A percentile compares a stretch with the other conserved stretches of the same genome.
Evolutionary conservation across 2,797 vertebrate genomes (phyloP).

Genomic region (Oreochromis mossambicus): DNA sequence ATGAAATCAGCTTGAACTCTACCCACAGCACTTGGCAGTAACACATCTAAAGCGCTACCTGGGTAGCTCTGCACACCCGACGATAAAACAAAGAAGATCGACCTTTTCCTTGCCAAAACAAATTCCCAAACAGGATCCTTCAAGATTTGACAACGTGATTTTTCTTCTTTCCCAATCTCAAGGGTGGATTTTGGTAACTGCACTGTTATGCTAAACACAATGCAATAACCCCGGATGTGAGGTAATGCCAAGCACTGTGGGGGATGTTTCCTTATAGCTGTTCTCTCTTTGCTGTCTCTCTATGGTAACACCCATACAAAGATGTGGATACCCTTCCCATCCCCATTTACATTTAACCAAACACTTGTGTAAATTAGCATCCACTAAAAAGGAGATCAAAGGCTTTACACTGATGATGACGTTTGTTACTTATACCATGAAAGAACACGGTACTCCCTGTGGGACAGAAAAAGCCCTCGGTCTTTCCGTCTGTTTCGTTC

Average conservation of each 20-base stretch:
- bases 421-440: constrained; percentile 13
- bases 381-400: neutral
- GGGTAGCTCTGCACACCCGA: neutral
- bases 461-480: constrained; percentile 20
- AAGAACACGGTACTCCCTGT: constrained; percentile 20
- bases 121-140: neutral
- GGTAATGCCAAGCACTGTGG: constrained; percentile 1
- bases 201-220: neutral
- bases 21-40: constrained; percentile 25
- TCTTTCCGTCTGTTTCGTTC: constrained; percentile 8
- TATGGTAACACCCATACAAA: neutral
- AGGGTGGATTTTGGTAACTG: neutral
- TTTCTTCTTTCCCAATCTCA: neutral
- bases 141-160: neutral
- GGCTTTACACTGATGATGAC: constrained; percentile 16
- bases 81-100: neutral
- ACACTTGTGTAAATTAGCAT: neutral
- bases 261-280: neutral
- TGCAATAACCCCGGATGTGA: neutral
- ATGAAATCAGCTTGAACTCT: neutral
- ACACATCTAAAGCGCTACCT: neutral
- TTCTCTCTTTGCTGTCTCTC: neutral
- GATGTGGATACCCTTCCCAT: neutral
- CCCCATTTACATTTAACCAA: neutral
- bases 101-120: neutral